Evolutionary conservation across 2,113 vertebrate genomes (phyloP).

Genomic region (Tonatia bakeri): DNA sequence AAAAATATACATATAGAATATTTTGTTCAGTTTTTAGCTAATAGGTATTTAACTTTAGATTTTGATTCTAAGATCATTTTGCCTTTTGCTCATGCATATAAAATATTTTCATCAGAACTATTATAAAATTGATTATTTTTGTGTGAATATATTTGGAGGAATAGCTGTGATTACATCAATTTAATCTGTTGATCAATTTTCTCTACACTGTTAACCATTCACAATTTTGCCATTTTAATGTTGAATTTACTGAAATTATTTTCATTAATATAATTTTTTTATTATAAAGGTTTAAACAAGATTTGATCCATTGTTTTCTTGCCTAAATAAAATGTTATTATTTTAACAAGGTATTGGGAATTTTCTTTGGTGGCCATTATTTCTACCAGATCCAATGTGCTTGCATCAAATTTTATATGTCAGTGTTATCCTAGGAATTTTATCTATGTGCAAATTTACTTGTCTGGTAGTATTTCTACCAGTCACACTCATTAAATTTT

Average conservation of each 20-base stretch:
- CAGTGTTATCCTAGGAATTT: background rate
- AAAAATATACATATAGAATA: background rate
- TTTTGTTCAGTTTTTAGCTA: background rate
- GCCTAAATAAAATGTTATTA: background rate
- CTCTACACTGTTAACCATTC: background rate
- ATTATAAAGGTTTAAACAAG: background rate
- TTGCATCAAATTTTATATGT: background rate
- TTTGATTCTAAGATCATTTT: background rate
- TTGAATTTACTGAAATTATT: slow-evolving; percentile 17
- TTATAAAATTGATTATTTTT: background rate
- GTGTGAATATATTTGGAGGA: background rate
- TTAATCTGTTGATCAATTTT: background rate
- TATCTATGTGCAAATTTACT: background rate
- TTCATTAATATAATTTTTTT: background rate
- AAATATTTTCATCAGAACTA: background rate
- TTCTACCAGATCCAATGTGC: background rate
- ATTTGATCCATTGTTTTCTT: background rate
- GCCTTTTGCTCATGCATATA: background rate
- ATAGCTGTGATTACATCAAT: background rate
- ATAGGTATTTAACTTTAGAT: background rate
- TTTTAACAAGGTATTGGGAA: background rate
- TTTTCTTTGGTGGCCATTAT: background rate
- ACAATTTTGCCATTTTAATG: background rate
- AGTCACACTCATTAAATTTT: background rate
- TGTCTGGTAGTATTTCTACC: background rate